Conservation (phyloP, 1,140 invertebrate genomes). For the Drosophila oshimai region DNA sequence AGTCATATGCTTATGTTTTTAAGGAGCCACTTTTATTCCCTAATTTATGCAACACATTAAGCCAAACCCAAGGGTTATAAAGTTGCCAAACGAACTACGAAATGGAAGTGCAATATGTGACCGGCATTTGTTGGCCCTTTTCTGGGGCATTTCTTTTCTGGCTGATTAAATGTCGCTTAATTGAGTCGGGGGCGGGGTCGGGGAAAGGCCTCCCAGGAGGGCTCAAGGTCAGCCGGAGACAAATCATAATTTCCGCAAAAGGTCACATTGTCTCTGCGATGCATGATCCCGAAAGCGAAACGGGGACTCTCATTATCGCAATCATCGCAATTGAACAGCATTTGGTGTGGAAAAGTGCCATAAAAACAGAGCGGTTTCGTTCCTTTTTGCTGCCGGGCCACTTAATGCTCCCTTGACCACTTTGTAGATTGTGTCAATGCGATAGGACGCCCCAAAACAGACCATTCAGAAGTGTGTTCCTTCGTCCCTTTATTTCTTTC, state of each 20-base stretch:
- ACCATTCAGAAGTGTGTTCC: slow-evolving; percentile 55
- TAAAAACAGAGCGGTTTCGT: slow-evolving; percentile 52
- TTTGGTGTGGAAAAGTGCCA: slow-evolving; percentile 69
- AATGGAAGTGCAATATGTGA: slow-evolving; percentile 51
- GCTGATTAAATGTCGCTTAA: slow-evolving; percentile 63
- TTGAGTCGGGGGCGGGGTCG: slow-evolving; percentile 2
- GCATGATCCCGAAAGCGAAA: slow-evolving; percentile 46
- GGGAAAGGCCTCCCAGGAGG: neutral
- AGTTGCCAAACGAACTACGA: slow-evolving; percentile 16
- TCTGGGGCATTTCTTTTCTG: slow-evolving; percentile 20
- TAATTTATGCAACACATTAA: slow-evolving; percentile 45
- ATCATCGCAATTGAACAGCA: slow-evolving; percentile 73
- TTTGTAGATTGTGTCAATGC: slow-evolving; percentile 69
- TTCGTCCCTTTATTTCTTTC: slow-evolving; percentile 6
- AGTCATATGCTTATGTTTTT: slow-evolving; percentile 13
- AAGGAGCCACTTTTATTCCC: slow-evolving; percentile 26
- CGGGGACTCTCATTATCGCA: slow-evolving; percentile 72
- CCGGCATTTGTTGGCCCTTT: slow-evolving; percentile 23
- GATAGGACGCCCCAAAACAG: slow-evolving; percentile 49
- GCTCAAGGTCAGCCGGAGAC: slow-evolving; percentile 22
- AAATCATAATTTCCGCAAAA: slow-evolving; percentile 77
- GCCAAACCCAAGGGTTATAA: slow-evolving; percentile 25
- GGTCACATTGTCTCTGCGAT: slow-evolving; percentile 49
- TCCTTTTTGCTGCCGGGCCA: slow-evolving; percentile 40
- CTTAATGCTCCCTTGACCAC: slow-evolving; percentile 65